phyloP scores from a whole-genome alignment of 2,888 invertebrate genomes.

The Drosophila suboccidentalis region DNA sequence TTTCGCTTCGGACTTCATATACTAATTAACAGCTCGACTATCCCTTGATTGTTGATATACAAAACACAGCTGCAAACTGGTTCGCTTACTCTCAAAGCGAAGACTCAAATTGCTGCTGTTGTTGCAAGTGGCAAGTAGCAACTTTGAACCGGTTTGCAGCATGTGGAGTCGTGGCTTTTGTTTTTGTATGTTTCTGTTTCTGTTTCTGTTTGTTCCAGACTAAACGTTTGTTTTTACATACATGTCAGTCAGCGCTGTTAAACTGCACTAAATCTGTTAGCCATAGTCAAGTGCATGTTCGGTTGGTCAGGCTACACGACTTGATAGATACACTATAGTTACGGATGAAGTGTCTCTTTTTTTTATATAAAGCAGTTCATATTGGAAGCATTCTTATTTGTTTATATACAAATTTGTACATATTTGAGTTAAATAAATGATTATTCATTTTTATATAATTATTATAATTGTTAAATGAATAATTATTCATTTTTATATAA shows the following conservation, averaged over 20 bases:
- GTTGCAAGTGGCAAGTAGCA: constrained; percentile 18
- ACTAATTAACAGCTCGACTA: constrained; percentile 70
- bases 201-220: constrained; percentile 53
- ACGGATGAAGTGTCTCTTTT: background rate
- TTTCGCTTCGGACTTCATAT: constrained; percentile 23
- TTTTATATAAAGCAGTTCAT: too few species aligned
- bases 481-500: background rate
- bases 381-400: too few species aligned
- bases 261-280: constrained; percentile 16
- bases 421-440: too few species aligned
- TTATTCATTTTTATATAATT: too few species aligned
- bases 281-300: constrained; percentile 6
- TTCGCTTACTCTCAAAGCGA: constrained; percentile 39
- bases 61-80: constrained; percentile 73
- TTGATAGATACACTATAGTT: background rate
- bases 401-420: too few species aligned
- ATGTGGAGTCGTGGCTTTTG: constrained; percentile 10
- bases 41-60: constrained; percentile 76
- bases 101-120: constrained; percentile 33
- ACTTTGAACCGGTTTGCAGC: constrained; percentile 57
- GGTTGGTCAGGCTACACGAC: background rate
- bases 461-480: too few species aligned
- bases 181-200: constrained; percentile 22
- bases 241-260: constrained; percentile 22
- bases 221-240: constrained; percentile 66